Percentiles rank a stretch among this genome's conserved stretches.
phyloP scores from a whole-genome alignment of 2,888 invertebrate genomes.

The Micoletzkya japonica region DNA sequence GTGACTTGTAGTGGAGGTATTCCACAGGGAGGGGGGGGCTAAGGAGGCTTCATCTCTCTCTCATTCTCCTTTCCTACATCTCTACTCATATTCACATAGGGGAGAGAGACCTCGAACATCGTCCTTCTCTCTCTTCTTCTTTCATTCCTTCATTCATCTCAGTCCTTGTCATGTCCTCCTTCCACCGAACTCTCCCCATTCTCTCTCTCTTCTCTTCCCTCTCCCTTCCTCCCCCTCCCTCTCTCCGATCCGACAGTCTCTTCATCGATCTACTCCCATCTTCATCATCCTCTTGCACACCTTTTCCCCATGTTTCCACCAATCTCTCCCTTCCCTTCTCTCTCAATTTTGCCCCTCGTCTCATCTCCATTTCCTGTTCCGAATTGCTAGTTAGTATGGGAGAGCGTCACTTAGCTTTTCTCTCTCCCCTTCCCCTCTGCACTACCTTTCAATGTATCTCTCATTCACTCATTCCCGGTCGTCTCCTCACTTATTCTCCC shows the following conservation, averaged over 20 bases:
- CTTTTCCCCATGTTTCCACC: neutral
- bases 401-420: neutral
- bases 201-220: neutral
- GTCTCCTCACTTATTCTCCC: too few species aligned
- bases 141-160: slow-evolving; percentile 13
- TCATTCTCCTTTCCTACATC: too few species aligned
- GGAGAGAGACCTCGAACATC: too few species aligned
- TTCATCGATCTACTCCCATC: slow-evolving; percentile 5
- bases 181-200: slow-evolving; percentile 1
- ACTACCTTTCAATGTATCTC: neutral
- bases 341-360: neutral
- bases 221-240: neutral
- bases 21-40: too few species aligned
- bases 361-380: neutral
- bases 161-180: slow-evolving; percentile 1
- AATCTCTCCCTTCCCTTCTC: neutral
- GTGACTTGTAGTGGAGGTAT: too few species aligned
- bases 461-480: neutral
- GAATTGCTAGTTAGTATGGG: neutral
- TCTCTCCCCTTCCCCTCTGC: neutral
- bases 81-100: too few species aligned
- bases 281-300: neutral
- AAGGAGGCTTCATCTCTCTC: too few species aligned
- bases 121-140: slow-evolving; percentile 11
- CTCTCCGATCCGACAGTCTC: slow-evolving; percentile 17